A percentile compares a stretch with the other conserved stretches of the same genome.
These are phyloP conservation scores for Netelia virgata DNA, from an alignment of 2,888 invertebrate genomes.

Conservation along the genomic window DNA sequence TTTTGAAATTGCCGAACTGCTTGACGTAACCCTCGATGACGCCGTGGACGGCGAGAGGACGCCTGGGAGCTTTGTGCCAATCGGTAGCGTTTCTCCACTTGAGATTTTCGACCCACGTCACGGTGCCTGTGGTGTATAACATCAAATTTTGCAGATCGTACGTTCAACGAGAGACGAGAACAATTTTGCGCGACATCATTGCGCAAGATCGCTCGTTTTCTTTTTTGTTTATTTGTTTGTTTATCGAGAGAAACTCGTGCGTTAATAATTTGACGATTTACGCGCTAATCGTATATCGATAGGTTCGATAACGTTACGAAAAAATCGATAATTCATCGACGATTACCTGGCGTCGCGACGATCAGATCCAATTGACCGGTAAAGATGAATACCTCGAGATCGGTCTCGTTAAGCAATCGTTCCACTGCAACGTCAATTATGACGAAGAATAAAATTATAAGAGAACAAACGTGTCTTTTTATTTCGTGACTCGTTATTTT, in stretches of 20 bases:
- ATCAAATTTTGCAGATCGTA: not conserved
- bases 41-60: conserved; percentile 87
- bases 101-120: conserved; percentile 91
- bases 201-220: not conserved
- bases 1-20: conserved; percentile 88
- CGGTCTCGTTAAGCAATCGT: conserved; percentile 88
- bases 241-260: not conserved
- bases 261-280: conserved; percentile 7
- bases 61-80: conserved; percentile 87
- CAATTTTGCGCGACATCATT: conserved; percentile 1
- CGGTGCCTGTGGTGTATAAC: conserved; percentile 86
- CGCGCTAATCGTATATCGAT: conserved; percentile 3
- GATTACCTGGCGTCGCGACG: conserved; percentile 91
- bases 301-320: conserved; percentile 64
- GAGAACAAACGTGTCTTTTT: not conserved
- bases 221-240: too few relatives aligned
- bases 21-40: conserved; percentile 91
- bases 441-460: conserved; percentile 3
- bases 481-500: not conserved
- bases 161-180: not conserved
- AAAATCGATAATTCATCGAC: conserved; percentile 37
- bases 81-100: conserved; percentile 87
- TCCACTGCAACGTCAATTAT: conserved; percentile 86
- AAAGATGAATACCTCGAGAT: conserved; percentile 89
- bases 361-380: conserved; percentile 94